phyloP scores from a whole-genome alignment of 1,140 invertebrate genomes.

The Trigoniulus corallinus region DNA sequence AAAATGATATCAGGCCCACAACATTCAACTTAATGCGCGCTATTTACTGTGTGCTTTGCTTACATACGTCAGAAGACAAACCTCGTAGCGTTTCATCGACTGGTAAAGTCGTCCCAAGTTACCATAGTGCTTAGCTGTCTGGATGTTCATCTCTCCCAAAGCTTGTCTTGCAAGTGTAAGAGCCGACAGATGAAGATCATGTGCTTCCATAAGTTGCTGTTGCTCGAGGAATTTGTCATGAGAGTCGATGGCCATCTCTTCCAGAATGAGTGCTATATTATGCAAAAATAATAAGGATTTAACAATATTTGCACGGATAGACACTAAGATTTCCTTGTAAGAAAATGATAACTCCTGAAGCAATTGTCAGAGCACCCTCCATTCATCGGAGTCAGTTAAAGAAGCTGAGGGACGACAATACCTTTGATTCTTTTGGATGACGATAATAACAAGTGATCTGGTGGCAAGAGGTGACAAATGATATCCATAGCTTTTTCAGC shows the following conservation, averaged over 20 bases:
- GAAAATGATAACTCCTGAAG: background rate
- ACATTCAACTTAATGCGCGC: background rate
- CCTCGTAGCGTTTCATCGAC: conserved; percentile 68
- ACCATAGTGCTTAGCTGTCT: conserved; percentile 87
- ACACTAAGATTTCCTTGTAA: background rate
- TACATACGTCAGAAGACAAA: conserved; percentile 20
- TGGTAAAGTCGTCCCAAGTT: conserved; percentile 82
- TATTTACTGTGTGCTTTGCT: background rate
- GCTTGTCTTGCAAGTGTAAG: conserved; percentile 52
- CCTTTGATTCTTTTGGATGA: conserved; percentile 72
- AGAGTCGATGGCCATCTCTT: conserved; percentile 79
- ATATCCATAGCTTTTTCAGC: conserved; percentile 65
- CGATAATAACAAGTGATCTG: conserved; percentile 64
- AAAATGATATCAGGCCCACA: conserved; percentile 9
- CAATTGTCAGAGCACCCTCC: conserved; percentile 2
- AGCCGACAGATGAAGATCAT: conserved; percentile 61
- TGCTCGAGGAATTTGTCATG: conserved; percentile 24
- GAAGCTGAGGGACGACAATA: too few species aligned
- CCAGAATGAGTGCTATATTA: conserved; percentile 60
- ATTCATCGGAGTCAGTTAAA: background rate
- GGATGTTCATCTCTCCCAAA: conserved; percentile 81
- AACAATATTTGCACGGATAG: background rate
- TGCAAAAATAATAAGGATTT: background rate
- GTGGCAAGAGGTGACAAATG: conserved; percentile 55
- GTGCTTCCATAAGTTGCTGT: conserved; percentile 39